phyloP scores from a whole-genome alignment of 1,140 invertebrate genomes.

The Scaptomyza pallida region DNA sequence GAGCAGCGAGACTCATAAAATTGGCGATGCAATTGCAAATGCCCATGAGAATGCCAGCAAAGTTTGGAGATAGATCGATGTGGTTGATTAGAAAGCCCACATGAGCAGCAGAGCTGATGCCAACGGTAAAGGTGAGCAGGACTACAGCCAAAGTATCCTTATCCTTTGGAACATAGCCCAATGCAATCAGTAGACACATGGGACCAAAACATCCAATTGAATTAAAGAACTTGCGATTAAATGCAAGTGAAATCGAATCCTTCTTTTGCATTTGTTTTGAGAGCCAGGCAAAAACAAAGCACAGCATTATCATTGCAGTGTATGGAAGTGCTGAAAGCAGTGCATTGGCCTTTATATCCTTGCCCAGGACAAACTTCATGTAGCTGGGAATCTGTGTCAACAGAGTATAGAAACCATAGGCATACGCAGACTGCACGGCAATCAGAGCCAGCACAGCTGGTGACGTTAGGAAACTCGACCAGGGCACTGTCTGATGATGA shows the following conservation, averaged over 20 bases:
- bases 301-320: constrained; percentile 87
- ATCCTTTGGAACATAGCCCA: constrained; percentile 86
- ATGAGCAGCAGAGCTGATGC: constrained; percentile 89
- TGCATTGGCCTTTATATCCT: constrained; percentile 90
- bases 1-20: constrained; percentile 89
- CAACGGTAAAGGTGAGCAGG: constrained; percentile 88
- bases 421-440: constrained; percentile 92
- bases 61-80: constrained; percentile 90
- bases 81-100: constrained; percentile 89
- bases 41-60: constrained; percentile 88
- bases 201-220: constrained; percentile 86
- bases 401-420: constrained; percentile 96
- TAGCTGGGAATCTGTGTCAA: constrained; percentile 96
- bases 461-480: constrained; percentile 91
- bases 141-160: constrained; percentile 85
- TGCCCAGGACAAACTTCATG: constrained; percentile 91
- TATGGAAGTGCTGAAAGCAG: constrained; percentile 91
- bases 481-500: constrained; percentile 83
- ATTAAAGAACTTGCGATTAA: constrained; percentile 88
- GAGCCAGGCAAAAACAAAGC: constrained; percentile 86
- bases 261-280: constrained; percentile 86
- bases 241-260: constrained; percentile 85
- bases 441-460: constrained; percentile 92
- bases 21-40: constrained; percentile 91
- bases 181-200: constrained; percentile 86